Percentiles rank a stretch among this genome's conserved stretches.
These are phyloP conservation scores for Heteromyza rotundicornis DNA, from an alignment of 2,888 invertebrate species.

Conservation along the genomic window DNA sequence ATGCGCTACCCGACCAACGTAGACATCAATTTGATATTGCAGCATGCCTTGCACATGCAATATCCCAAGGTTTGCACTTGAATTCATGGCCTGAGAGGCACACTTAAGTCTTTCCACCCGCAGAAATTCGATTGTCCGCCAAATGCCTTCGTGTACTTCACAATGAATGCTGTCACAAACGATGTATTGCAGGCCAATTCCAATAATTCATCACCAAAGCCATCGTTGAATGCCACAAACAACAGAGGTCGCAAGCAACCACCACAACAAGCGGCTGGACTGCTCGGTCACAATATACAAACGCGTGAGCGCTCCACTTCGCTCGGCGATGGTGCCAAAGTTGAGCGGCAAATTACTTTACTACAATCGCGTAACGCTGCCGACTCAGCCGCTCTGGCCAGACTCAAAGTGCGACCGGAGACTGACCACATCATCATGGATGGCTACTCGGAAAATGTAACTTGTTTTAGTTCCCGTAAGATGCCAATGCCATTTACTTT, in stretches of 20 bases:
- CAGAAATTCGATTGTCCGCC: slow-evolving; percentile 56
- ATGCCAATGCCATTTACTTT: not conserved
- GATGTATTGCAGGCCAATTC: too few relatives aligned
- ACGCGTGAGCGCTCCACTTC: slow-evolving; percentile 28
- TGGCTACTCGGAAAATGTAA: slow-evolving; percentile 62
- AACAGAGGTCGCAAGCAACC: not conserved
- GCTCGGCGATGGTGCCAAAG: slow-evolving; percentile 28
- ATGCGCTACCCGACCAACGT: slow-evolving; percentile 73
- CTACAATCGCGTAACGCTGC: slow-evolving; percentile 52
- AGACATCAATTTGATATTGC: slow-evolving; percentile 70
- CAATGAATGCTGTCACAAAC: slow-evolving; percentile 30
- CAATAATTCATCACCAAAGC: slow-evolving; percentile 7
- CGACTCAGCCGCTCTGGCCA: slow-evolving; percentile 47
- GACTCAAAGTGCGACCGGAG: slow-evolving; percentile 40
- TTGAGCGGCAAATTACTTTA: slow-evolving; percentile 48
- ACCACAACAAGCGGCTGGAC: not conserved
- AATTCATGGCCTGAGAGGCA: not conserved
- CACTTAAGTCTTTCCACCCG: slow-evolving; percentile 3
- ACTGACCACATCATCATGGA: slow-evolving; percentile 58
- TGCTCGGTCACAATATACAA: not conserved
- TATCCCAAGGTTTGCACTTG: slow-evolving; percentile 57
- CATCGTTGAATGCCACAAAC: not conserved
- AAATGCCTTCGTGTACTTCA: slow-evolving; percentile 55
- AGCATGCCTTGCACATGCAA: slow-evolving; percentile 67
- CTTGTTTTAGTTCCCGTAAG: slow-evolving; percentile 7